phyloP scores from a whole-genome alignment of 1,140 invertebrate genomes.

The Leptinotarsa defecta region DNA sequence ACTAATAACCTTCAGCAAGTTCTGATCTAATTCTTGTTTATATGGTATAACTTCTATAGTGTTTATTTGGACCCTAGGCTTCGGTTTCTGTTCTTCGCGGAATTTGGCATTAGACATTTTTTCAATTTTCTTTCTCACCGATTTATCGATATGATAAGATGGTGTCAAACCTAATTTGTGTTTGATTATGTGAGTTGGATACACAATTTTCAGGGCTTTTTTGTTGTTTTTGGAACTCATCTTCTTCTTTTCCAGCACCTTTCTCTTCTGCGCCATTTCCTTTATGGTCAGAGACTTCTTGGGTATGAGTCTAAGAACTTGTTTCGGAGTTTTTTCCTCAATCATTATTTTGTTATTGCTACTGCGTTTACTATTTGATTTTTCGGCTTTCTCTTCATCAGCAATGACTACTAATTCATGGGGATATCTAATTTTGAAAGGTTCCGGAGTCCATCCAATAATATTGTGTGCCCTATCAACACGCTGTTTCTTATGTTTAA shows the following conservation, averaged over 20 bases:
- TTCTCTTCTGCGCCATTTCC: background rate
- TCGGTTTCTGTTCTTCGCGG: background rate
- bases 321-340: slow-evolving; percentile 1
- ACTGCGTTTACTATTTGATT: background rate
- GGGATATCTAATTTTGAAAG: background rate
- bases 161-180: slow-evolving; percentile 20
- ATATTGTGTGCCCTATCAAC: background rate
- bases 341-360: background rate
- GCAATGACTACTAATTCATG: background rate
- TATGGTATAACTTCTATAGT: background rate
- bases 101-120: background rate
- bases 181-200: slow-evolving; percentile 34
- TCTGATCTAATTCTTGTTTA: background rate
- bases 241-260: slow-evolving; percentile 23
- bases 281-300: background rate
- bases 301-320: background rate
- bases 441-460: background rate
- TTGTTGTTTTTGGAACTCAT: slow-evolving; percentile 3
- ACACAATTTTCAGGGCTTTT: slow-evolving; percentile 3
- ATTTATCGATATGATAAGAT: background rate
- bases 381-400: background rate
- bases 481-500: slow-evolving; percentile 1
- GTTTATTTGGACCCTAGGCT: background rate
- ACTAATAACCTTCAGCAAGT: background rate
- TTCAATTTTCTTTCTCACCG: background rate